Conservation (phyloP, 2,888 invertebrate species). For the Leptinotarsa juncta region DNA sequence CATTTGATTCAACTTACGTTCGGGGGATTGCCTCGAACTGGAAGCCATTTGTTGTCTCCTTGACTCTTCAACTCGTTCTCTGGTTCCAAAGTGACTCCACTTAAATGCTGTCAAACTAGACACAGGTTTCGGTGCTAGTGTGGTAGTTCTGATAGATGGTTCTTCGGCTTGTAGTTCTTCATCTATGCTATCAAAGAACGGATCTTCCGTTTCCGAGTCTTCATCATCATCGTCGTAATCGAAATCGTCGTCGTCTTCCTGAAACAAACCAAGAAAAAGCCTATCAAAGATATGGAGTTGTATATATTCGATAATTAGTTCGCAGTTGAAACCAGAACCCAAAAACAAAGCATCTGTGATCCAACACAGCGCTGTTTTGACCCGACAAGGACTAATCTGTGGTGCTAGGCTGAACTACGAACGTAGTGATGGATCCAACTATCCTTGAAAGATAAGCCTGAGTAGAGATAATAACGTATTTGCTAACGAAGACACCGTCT, state of each 20-base stretch:
- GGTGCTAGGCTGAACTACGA: no score
- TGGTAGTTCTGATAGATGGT: slow-evolving; percentile 42
- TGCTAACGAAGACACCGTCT: no score
- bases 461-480: no score
- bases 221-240: slow-evolving; percentile 58
- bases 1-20: slow-evolving; percentile 48
- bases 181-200: slow-evolving; percentile 51
- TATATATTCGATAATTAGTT: no score
- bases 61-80: slow-evolving; percentile 59
- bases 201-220: slow-evolving; percentile 60
- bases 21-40: slow-evolving; percentile 48
- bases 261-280: slow-evolving; percentile 40
- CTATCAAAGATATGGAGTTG: no score
- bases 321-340: no score
- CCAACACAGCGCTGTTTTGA: no score
- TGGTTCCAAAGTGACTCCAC: slow-evolving; percentile 62
- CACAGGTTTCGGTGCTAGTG: slow-evolving; percentile 30
- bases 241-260: slow-evolving; percentile 59
- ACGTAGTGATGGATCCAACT: no score
- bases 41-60: slow-evolving; percentile 55
- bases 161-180: slow-evolving; percentile 58
- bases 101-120: slow-evolving; percentile 60
- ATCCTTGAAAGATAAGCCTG: no score
- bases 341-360: no score
- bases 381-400: no score